A percentile compares a stretch with the other conserved stretches of the same genome.
Evolutionary conservation across 37 sponge, comb jelly and placozoan species (phyloP).

Genomic region (Oopsacas minuta): DNA sequence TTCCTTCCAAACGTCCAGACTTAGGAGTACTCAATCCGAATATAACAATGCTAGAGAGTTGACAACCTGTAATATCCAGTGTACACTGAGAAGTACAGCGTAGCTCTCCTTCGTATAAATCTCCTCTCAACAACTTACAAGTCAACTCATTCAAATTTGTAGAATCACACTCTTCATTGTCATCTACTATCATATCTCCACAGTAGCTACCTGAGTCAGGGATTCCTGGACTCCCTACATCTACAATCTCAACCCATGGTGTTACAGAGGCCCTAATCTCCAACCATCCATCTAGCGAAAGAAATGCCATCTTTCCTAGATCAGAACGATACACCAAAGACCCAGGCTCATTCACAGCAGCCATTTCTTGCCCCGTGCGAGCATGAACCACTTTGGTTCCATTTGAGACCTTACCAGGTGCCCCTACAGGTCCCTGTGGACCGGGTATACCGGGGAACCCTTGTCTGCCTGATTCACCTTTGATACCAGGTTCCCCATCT

Average conservation of each 20-base stretch:
- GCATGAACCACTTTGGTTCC: neutral
- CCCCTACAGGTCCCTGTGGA: neutral
- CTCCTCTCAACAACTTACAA: neutral
- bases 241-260: slow-evolving; percentile 8
- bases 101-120: neutral
- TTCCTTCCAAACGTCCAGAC: neutral
- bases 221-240: neutral
- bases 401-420: neutral
- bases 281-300: slow-evolving; percentile 15
- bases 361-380: neutral
- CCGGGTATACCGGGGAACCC: neutral
- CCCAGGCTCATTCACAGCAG: neutral
- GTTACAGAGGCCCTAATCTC: slow-evolving; percentile 5
- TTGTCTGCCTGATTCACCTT: neutral
- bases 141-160: neutral
- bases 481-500: neutral
- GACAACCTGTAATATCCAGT: neutral
- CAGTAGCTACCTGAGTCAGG: neutral
- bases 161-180: slow-evolving; percentile 15
- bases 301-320: slow-evolving; percentile 2
- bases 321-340: neutral
- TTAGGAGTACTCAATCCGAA: neutral
- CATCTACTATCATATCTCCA: neutral
- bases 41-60: slow-evolving; percentile 6
- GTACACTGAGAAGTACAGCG: neutral